A percentile compares a stretch with the other conserved stretches of the same genome.
Evolutionary conservation across 2,888 invertebrate species (phyloP).

Genomic region (Drosophila multiciliata): DNA sequence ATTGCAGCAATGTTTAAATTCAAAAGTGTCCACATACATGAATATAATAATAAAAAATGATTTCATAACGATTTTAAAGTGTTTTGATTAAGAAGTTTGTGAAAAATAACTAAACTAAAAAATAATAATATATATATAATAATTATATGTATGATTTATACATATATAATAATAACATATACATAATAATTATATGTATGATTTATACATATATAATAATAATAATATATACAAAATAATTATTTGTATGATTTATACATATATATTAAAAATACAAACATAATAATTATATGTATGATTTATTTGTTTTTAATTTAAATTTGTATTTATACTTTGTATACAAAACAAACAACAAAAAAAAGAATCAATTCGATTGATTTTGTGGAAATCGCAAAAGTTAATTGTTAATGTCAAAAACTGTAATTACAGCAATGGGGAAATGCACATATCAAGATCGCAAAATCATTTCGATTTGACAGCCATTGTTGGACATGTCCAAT

Average conservation of each 20-base stretch:
- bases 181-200: too few relatives aligned
- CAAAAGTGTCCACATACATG: background rate
- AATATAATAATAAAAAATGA: background rate
- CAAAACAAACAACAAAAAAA: background rate
- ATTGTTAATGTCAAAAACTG: background rate
- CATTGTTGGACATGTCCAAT: constrained; percentile 26
- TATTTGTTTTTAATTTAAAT: background rate
- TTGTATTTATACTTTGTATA: background rate
- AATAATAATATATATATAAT: too few relatives aligned
- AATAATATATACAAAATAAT: too few relatives aligned
- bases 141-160: too few relatives aligned
- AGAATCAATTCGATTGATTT: background rate
- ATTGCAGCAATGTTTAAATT: constrained; percentile 19
- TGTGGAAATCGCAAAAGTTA: background rate
- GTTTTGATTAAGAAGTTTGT: background rate
- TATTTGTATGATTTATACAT: too few relatives aligned
- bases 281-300: too few relatives aligned
- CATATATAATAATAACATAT: too few relatives aligned
- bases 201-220: too few relatives aligned
- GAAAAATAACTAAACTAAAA: background rate
- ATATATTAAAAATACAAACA: too few relatives aligned
- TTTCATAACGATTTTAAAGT: background rate
- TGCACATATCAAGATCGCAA: constrained; percentile 1
- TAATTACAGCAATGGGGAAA: constrained; percentile 17
- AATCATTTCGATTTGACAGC: constrained; percentile 31